These are phyloP conservation scores for Leptocoma aspasia DNA, from an alignment of 2,113 vertebrate genomes.

Conservation along the genomic window DNA sequence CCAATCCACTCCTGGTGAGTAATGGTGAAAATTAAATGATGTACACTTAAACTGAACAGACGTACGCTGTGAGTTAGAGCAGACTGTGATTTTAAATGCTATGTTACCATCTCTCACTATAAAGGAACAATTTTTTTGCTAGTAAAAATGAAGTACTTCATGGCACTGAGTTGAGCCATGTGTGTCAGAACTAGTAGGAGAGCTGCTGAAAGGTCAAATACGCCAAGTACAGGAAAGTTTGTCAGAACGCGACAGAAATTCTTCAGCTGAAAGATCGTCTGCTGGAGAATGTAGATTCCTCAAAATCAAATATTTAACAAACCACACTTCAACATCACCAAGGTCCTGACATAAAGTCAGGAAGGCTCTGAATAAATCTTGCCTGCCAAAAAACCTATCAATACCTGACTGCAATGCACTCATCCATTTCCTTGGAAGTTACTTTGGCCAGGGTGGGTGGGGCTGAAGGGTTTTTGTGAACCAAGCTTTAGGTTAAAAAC, in stretches of 20 bases:
- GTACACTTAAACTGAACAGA: background rate
- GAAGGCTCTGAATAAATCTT: background rate
- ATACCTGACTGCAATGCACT: background rate
- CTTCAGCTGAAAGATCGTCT: background rate
- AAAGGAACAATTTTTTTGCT: background rate
- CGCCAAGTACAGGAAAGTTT: background rate
- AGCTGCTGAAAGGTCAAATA: background rate
- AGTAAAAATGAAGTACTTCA: background rate
- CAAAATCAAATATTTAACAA: background rate
- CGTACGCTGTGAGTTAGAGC: background rate
- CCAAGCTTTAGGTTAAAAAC: background rate
- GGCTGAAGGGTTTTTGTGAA: background rate
- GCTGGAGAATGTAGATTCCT: background rate
- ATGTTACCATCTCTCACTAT: background rate
- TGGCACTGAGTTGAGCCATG: background rate
- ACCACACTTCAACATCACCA: background rate
- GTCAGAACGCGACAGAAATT: background rate
- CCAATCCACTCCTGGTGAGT: background rate
- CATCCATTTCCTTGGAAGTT: background rate
- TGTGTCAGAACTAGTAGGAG: background rate
- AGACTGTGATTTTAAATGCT: background rate
- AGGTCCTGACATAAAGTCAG: background rate
- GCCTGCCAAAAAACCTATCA: background rate
- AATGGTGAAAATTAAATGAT: background rate
- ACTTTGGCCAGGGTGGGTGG: rapidly evolving